Evolutionary conservation across 2,888 invertebrate species (phyloP), one percentile per base, ranked within the genome.

Genomic region (Dexiosoma caninum): DNA sequence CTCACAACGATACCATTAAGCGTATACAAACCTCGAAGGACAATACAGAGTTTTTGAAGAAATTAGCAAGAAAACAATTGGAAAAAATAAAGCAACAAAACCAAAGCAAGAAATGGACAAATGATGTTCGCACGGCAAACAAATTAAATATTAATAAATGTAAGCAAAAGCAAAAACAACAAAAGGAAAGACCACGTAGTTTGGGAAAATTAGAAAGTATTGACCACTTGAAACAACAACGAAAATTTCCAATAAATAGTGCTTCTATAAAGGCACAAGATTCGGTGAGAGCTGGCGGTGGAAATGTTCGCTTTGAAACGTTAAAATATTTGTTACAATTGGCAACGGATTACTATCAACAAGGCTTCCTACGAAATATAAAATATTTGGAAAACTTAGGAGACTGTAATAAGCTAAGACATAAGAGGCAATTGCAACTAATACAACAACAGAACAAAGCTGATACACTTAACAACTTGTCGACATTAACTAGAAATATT

Each of bases 311-410:
- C 16, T 27, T 46, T 46, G 57, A 53, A 46, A 60, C 80, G 12
- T 35, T 79, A 83, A 16, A 83, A 83, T 71, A 84, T 81, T 76
- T 85, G 86, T 82, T 85, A 85, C 84, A 86, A 86, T 83, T 90
- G 84, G 90, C 90, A 76, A 86, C 85, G 57, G 86, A 87, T 74
- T 89, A 87, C 81, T 90, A 90, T 83, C 85, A 89, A 83, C 86
- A 88, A 66, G 89, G 89, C 70, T 87, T 89, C 85, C 86, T 87
- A 35, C 83, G 85, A 35, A 88, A 89, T 83, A 85, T 90, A 72
- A 86, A 87, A 78, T 90, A 90, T 83, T 85, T 90, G 75, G 84
- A 89, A 87, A 87, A 89, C 85, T 86, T 90, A 82, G 88, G 88
- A 32, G 84, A 84, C 75, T 86, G 86, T 84, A 88, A 88, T 86